Conservation (phyloP, 2,888 invertebrate genomes). For the Podotricha telesiphe region DNA sequence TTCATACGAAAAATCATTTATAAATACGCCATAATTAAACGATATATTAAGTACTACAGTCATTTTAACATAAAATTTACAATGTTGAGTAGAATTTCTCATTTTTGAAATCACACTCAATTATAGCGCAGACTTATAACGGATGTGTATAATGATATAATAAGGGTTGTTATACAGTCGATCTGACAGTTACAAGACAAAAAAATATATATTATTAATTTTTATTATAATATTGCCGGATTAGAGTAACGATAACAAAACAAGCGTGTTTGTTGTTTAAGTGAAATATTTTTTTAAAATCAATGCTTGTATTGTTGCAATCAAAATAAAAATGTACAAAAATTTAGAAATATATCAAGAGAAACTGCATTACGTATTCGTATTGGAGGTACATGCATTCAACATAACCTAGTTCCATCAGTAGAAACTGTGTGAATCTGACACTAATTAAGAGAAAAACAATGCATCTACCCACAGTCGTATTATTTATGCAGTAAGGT, state of each 20-base stretch:
- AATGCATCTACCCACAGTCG: conserved; percentile 51
- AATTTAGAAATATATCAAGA: neutral
- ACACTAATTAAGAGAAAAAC: conserved; percentile 50
- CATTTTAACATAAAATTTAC: neutral
- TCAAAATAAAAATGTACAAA: neutral
- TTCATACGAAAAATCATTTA: too few species aligned
- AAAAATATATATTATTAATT: conserved; percentile 22
- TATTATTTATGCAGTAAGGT: conserved; percentile 58
- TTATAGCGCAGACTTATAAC: conserved; percentile 42
- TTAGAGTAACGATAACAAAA: too few species aligned
- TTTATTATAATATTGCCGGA: too few species aligned
- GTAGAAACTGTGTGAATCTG: conserved; percentile 43
- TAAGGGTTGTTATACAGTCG: conserved; percentile 43
- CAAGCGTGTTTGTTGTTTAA: too few species aligned
- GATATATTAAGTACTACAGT: neutral
- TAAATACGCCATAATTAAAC: too few species aligned
- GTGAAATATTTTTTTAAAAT: too few species aligned
- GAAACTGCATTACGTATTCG: conserved; percentile 27
- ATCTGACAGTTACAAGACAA: conserved; percentile 36
- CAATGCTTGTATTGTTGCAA: too few species aligned
- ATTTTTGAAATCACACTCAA: conserved; percentile 43
- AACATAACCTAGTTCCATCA: conserved; percentile 27
- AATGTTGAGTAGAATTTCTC: conserved; percentile 17
- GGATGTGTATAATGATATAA: conserved; percentile 50
- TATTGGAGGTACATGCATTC: conserved; percentile 26